Percentiles rank a stretch among this genome's conserved stretches.
phyloP scores from a whole-genome alignment of 2,113 vertebrate genomes.

The Sminthopsis crassicaudata region DNA sequence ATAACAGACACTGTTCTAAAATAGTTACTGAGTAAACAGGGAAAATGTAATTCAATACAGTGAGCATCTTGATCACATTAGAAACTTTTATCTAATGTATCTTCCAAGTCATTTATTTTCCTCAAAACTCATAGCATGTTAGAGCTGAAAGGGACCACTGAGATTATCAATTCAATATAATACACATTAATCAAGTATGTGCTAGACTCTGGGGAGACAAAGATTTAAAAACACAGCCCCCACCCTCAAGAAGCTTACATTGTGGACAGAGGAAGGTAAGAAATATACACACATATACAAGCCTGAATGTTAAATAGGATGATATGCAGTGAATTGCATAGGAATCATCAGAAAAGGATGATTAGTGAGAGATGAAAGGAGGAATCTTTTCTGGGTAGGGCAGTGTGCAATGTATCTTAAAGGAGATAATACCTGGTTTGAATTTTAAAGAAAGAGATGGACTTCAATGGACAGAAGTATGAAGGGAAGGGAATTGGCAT shows the following conservation, averaged over 20 bases:
- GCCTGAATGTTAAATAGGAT: not conserved
- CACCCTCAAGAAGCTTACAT: not conserved
- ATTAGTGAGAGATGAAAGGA: not conserved
- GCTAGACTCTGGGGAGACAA: not conserved
- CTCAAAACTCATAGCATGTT: constrained; percentile 49
- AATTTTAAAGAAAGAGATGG: not conserved
- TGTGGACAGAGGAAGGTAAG: not conserved
- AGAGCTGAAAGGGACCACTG: constrained; percentile 38
- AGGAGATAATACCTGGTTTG: not conserved
- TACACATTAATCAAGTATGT: not conserved
- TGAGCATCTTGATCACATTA: not conserved
- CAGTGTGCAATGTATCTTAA: not conserved
- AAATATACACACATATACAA: not conserved
- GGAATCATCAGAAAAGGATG: not conserved
- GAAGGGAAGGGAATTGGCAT: not conserved
- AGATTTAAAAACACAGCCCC: not conserved
- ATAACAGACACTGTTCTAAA: constrained; percentile 42
- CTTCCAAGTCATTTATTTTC: constrained; percentile 43
- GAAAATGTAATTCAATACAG: constrained; percentile 53
- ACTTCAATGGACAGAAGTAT: not conserved
- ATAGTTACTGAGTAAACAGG: constrained; percentile 4
- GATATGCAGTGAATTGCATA: not conserved
- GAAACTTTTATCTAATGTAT: constrained; percentile 5
- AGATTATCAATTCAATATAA: not conserved
- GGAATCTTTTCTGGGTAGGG: not conserved